phyloP scores from a whole-genome alignment of 2,113 vertebrate genomes.

The Emberiza fucata region DNA sequence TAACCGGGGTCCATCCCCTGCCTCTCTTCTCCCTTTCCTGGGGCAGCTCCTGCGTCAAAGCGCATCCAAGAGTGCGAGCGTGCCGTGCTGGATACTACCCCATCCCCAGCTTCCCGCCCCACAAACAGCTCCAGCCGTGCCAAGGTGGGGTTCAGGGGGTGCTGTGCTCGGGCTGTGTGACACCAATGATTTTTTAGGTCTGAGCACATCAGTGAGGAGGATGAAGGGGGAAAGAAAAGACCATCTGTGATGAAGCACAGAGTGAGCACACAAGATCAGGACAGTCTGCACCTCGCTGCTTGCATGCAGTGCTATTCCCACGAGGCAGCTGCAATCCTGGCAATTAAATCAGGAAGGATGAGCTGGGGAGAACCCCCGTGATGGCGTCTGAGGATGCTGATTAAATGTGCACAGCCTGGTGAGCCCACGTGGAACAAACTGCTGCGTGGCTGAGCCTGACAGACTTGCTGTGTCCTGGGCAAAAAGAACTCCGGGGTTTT shows the following conservation, averaged over 20 bases:
- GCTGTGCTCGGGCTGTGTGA: background rate
- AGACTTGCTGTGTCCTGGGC: background rate
- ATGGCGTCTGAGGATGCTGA: background rate
- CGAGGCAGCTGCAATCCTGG: background rate
- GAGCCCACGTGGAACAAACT: constrained; percentile 26
- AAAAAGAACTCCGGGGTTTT: background rate
- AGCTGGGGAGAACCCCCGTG: background rate
- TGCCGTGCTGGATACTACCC: fast-evolving
- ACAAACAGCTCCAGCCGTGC: background rate
- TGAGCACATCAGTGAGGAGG: background rate
- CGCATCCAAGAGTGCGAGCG: fast-evolving
- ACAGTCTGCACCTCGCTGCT: background rate
- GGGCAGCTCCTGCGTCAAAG: background rate
- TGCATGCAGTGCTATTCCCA: background rate
- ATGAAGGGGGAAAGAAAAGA: background rate
- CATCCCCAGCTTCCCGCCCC: background rate
- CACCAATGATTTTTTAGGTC: background rate
- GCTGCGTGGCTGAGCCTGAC: background rate
- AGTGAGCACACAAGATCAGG: fast-evolving
- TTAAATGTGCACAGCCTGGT: background rate
- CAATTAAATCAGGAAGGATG: background rate
- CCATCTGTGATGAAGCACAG: background rate
- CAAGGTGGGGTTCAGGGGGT: no score
- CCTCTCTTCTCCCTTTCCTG: background rate
- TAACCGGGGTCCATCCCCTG: background rate